Evolutionary conservation across 2,888 invertebrate genomes (phyloP).

Genomic region (Gymnosoma rotundatum): DNA sequence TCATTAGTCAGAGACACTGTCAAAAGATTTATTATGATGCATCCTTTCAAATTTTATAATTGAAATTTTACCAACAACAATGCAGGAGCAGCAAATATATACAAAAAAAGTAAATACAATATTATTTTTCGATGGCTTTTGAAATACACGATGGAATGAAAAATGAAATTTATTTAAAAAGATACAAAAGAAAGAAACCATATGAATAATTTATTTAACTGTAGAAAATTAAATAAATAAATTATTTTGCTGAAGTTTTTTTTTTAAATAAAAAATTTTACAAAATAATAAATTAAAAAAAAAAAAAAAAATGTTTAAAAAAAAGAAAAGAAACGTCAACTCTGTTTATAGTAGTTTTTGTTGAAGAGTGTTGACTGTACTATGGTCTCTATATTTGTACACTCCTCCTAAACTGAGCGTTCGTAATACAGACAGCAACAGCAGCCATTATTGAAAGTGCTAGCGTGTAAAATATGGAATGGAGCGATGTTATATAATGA

Average conservation of each 20-base stretch:
- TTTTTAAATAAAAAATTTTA: neutral
- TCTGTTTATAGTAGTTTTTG: neutral
- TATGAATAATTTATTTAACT: conserved; percentile 36
- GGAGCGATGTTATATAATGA: conserved; percentile 64
- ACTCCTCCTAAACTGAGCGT: conserved; percentile 11
- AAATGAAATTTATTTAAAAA: conserved; percentile 31
- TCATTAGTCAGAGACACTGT: conserved; percentile 53
- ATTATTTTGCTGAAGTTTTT: conserved; percentile 1
- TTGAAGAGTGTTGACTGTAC: conserved; percentile 42
- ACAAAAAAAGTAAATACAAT: conserved; percentile 40
- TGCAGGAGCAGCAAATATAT: neutral
- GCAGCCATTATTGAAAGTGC: conserved; percentile 44
- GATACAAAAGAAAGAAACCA: conserved; percentile 47
- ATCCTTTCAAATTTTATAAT: conserved; percentile 62
- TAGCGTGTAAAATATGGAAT: conserved; percentile 17
- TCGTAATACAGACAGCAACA: conserved; percentile 23
- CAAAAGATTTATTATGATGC: conserved; percentile 44
- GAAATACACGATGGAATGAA: conserved; percentile 17
- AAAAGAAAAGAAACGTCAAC: too few species aligned
- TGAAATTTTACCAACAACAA: conserved; percentile 44
- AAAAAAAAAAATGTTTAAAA: neutral
- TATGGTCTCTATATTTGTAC: conserved; percentile 9
- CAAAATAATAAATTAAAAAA: neutral
- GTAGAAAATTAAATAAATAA: conserved; percentile 17
- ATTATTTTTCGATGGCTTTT: too few species aligned